Percentiles rank a stretch among this genome's conserved stretches.
These are phyloP conservation scores for Leucoma salicis DNA, from an alignment of 2,888 invertebrate species.

Conservation along the genomic window DNA sequence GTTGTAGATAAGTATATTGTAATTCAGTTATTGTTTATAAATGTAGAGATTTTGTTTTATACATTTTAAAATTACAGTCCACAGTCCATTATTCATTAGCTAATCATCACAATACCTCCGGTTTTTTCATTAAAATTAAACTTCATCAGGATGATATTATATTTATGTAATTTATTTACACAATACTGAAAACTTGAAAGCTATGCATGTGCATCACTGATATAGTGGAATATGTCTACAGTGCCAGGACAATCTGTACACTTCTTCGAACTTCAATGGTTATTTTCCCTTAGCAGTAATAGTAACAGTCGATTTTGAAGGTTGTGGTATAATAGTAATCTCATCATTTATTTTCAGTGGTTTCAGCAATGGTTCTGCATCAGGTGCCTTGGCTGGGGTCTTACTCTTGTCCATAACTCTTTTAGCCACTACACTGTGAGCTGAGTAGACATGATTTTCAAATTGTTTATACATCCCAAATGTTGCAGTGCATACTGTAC, in stretches of 20 bases:
- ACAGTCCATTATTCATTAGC: conserved; percentile 52
- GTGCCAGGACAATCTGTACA: conserved; percentile 41
- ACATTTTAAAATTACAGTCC: conserved; percentile 62
- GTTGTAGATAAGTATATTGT: no score
- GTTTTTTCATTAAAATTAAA: conserved; percentile 55
- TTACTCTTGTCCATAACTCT: conserved; percentile 91
- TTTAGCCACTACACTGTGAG: conserved; percentile 95
- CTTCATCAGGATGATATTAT: conserved; percentile 55
- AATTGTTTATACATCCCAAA: conserved; percentile 98
- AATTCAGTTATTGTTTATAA: no score
- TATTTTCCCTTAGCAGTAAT: conserved; percentile 77
- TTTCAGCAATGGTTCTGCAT: conserved; percentile 87
- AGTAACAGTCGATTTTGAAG: conserved; percentile 81
- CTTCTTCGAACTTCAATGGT: conserved; percentile 45
- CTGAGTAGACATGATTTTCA: conserved; percentile 97
- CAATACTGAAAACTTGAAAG: conserved; percentile 70
- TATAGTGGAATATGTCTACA: conserved; percentile 41
- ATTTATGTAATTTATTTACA: conserved; percentile 63
- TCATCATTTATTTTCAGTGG: conserved; percentile 95
- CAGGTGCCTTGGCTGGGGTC: conserved; percentile 50
- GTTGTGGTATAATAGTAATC: conserved; percentile 95
- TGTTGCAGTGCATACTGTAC: conserved; percentile 96
- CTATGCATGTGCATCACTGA: conserved; percentile 54
- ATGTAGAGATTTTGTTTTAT: no score
- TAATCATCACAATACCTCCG: conserved; percentile 59